A percentile compares a stretch with the other conserved stretches of the same genome.
phyloP scores from a whole-genome alignment of 2,113 vertebrate species.

The Chaetorhynchus papuensis region DNA sequence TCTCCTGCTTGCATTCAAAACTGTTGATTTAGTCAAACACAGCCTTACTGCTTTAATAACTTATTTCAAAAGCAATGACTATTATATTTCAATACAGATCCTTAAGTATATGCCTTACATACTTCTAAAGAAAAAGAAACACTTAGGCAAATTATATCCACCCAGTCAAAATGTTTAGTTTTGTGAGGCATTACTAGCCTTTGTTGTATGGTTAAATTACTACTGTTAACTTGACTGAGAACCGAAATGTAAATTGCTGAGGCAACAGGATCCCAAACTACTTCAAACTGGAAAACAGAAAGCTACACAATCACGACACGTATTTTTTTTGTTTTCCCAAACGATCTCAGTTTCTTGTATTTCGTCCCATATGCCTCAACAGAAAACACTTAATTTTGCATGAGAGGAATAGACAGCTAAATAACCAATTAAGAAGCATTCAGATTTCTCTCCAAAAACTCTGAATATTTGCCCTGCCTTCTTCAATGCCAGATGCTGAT shows the following conservation, averaged over 20 bases:
- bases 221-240: neutral
- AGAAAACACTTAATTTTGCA: neutral
- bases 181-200: neutral
- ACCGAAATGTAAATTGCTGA: neutral
- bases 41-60: neutral
- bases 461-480: neutral
- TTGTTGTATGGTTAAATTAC: neutral
- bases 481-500: neutral
- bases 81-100: neutral
- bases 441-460: neutral
- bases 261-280: neutral
- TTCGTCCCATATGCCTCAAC: neutral
- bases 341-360: neutral
- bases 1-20: neutral
- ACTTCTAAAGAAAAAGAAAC: neutral
- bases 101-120: neutral
- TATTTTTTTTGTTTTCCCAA: neutral
- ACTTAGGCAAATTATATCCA: neutral
- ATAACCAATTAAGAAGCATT: neutral
- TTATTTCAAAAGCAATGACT: neutral
- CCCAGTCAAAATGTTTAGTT: neutral
- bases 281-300: neutral
- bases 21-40: neutral
- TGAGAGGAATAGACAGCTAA: neutral
- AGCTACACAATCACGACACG: accelerated